These are phyloP conservation scores for Phrynocephalus vlangalii DNA, from an alignment of 2,797 vertebrate species.

Conservation along the genomic window DNA sequence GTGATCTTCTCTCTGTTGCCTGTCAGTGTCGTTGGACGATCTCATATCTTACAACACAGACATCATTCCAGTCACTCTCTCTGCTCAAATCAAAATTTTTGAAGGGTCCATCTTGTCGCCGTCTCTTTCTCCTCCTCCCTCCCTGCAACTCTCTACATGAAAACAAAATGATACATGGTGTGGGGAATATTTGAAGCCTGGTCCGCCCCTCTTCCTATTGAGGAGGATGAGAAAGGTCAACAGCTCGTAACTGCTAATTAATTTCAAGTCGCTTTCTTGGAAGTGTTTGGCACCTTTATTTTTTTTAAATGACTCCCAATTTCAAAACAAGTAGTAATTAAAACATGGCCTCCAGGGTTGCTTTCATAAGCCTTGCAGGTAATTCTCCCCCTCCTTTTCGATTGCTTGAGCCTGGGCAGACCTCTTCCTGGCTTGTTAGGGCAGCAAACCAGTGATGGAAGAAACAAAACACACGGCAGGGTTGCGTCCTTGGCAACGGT, in stretches of 20 bases:
- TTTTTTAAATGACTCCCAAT: conserved; percentile 37
- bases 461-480: background rate
- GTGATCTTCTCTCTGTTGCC: background rate
- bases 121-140: no score
- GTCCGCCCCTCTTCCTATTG: background rate
- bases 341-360: background rate
- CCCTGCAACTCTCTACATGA: background rate
- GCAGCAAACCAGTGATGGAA: conserved; percentile 6
- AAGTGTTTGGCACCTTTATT: background rate
- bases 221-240: background rate
- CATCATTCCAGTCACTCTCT: background rate
- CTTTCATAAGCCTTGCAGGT: background rate
- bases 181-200: background rate
- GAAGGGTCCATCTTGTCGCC: no score
- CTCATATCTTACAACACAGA: background rate
- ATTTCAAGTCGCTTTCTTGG: conserved; percentile 26
- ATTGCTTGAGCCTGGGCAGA: no score
- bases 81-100: background rate
- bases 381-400: conserved; percentile 39
- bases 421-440: background rate
- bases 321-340: conserved; percentile 33
- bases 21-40: background rate
- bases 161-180: background rate
- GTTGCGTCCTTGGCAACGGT: no score
- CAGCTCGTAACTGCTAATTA: background rate